Conservation (phyloP, 2,113 vertebrate species). For the Felis catus region F.catus_Fca126_mat1.0 CM031420.1:119303501-119304000, state of each 20-base stretch:
- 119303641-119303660: too few species aligned
- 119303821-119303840: background rate
- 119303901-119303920: background rate
- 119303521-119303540: background rate
- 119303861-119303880: background rate
- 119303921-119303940: background rate
- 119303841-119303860: background rate
- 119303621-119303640: too few species aligned
- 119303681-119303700: too few species aligned
- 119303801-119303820: too few species aligned
- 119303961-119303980: background rate
- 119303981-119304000: background rate
- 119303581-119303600: background rate
- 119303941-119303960: background rate
- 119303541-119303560: constrained; percentile 9
- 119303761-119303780: too few species aligned
- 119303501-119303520: background rate
- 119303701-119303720: too few species aligned
- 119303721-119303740: too few species aligned
- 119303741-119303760: too few species aligned
- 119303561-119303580: background rate
- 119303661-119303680: too few species aligned
- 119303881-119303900: background rate
- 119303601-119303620: background rate
- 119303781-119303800: too few species aligned